Base-by-base conservation (phyloP, 2,113 vertebrate genomes). In the Channa maculata region DNA sequence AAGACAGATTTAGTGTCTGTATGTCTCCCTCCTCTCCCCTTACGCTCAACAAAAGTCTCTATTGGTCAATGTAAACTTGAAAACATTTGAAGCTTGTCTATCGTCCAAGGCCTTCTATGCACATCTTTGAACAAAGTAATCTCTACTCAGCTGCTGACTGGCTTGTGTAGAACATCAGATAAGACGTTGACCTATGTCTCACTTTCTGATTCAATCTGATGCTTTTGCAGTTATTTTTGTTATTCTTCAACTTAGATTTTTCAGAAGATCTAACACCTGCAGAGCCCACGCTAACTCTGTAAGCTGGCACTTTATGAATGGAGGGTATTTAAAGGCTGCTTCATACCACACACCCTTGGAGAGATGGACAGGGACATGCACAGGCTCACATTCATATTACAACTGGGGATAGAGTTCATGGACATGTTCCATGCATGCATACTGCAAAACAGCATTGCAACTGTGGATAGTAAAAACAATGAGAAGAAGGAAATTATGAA, bases 1-100 rank as follows among this genome's bases (percentile, higher is more conserved):
- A 82, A 65, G 61, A 65, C 34, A 6, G 52, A 66, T 52, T 57
- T 4, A 54, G 57, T 15, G 36, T 49, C 58, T 37, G 52, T 44
- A 24, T 24, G 24, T 45, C 48, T 43, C 33, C 36, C 24, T 60
- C 41, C 0, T 33, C 10, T 37, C 49, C 36, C 2, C 34, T 57
- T 41, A 6, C 6, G 5, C 3, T 33, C 13, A 60, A 34, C 12
- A 0, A 6, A 14, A 13, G 39, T 48, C 45, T 52, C 14, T 48
- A 44, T 77, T 3, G 24, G 3, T 39, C 59, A 62, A 5, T 6
- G 6, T 43, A 2, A 46, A 44, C 37, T 48, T n/a, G 37, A 9
- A 48, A 11, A 36, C 12, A 2, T 49, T 4, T 41, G 39, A 41
- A 5, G 39, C 6, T 41, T 24, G 24, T 6, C 5, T 12, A 37